Percentiles rank a stretch among this genome's conserved stretches.
phyloP scores from a whole-genome alignment of 2,888 invertebrate species.

The Sepioteuthis lessoniana region DNA sequence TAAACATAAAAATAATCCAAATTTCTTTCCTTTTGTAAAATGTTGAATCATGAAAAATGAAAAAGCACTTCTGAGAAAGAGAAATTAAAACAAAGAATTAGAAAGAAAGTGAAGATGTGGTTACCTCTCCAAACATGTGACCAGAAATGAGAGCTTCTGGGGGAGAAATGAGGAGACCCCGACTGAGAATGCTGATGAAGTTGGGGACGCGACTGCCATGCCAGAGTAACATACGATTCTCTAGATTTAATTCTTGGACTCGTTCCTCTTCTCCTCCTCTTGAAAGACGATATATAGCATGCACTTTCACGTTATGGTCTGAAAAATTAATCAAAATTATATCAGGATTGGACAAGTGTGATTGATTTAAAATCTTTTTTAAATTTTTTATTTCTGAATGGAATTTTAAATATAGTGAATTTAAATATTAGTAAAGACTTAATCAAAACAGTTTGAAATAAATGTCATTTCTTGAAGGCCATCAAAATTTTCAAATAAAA shows the following conservation, averaged over 20 bases:
- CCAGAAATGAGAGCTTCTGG: slow-evolving; percentile 75
- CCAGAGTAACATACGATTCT: slow-evolving; percentile 75
- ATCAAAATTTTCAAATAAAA: no score
- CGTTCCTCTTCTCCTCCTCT: slow-evolving; percentile 67
- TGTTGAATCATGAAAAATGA: no score
- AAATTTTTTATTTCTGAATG: neutral
- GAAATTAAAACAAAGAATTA: no score
- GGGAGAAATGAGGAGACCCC: slow-evolving; percentile 77
- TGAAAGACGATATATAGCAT: slow-evolving; percentile 70
- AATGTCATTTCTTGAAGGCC: neutral
- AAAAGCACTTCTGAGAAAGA: neutral
- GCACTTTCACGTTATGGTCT: slow-evolving; percentile 61
- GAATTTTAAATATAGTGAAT: no score
- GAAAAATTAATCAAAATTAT: slow-evolving; percentile 2
- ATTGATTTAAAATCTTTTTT: no score
- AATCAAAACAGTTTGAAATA: neutral
- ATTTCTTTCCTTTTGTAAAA: no score
- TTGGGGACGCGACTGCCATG: slow-evolving; percentile 77
- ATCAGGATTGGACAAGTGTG: neutral
- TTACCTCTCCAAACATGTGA: slow-evolving; percentile 75
- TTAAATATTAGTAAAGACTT: no score
- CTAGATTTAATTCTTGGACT: slow-evolving; percentile 60
- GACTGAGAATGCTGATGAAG: slow-evolving; percentile 76
- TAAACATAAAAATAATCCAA: no score
- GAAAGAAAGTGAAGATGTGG: slow-evolving; percentile 40